A percentile compares a stretch with the other conserved stretches of the same genome.
Conservation (phyloP, 2,113 vertebrate species). For the Callipepla californica region DNA sequence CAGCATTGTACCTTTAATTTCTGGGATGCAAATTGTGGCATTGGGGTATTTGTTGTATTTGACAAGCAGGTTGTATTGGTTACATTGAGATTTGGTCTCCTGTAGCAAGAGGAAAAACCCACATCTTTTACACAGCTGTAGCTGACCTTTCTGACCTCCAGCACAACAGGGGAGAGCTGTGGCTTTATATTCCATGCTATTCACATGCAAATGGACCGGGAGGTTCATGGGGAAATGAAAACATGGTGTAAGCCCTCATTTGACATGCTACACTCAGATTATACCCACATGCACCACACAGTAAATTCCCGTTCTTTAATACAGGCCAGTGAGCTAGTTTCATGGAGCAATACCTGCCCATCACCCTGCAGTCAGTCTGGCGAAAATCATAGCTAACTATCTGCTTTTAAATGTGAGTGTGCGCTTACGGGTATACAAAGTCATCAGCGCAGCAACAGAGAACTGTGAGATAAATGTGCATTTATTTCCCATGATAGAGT, state of each 20-base stretch:
- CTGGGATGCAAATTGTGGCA: background rate
- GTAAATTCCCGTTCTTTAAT: background rate
- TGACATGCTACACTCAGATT: background rate
- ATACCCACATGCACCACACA: background rate
- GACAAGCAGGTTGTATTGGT: background rate
- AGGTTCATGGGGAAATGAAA: background rate
- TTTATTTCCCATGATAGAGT: background rate
- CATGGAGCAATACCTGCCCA: background rate
- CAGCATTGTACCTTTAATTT: background rate
- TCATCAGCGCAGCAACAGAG: background rate
- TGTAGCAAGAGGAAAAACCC: fast-evolving
- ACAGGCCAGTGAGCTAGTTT: background rate
- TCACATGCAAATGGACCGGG: background rate
- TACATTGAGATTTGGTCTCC: background rate
- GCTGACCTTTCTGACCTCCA: background rate
- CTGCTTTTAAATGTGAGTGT: background rate
- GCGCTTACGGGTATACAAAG: background rate
- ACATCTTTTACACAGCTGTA: background rate
- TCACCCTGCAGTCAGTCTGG: background rate
- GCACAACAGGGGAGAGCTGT: background rate
- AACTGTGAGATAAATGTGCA: background rate
- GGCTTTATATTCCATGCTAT: background rate
- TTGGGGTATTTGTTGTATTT: background rate
- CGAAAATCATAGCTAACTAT: background rate
- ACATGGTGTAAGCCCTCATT: fast-evolving